Evolutionary conservation across 2,797 vertebrate species (phyloP).

Genomic region (Bradypodion pumilum): DNA sequence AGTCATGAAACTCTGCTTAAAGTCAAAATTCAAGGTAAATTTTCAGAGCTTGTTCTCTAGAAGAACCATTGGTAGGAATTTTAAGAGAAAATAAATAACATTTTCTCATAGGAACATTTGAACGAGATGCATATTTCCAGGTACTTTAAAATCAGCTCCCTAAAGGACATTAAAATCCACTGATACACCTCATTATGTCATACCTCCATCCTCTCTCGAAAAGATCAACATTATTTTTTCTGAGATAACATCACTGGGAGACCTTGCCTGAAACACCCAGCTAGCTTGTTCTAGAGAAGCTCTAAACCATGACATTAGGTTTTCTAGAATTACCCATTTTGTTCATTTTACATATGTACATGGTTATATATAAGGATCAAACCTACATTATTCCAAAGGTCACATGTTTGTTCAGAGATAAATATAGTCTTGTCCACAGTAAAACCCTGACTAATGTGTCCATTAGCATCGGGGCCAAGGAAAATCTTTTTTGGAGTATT

Average conservation of each 20-base stretch:
- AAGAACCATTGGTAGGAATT: not conserved
- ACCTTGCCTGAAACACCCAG: no score
- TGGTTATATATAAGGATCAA: not conserved
- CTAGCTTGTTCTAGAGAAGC: no score
- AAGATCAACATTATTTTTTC: no score
- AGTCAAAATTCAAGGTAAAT: not conserved
- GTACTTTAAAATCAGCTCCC: not conserved
- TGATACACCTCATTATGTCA: not conserved
- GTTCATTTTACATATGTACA: no score
- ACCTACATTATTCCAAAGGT: not conserved
- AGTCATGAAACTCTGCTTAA: no score
- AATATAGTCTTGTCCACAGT: not conserved
- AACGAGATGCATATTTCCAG: not conserved
- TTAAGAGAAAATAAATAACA: not conserved
- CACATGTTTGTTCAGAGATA: not conserved
- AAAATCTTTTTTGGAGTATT: not conserved
- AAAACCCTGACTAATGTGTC: rapidly evolving
- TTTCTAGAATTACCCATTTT: not conserved
- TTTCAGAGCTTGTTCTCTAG: not conserved
- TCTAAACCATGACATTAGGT: no score
- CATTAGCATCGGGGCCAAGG: not conserved
- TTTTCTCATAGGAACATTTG: not conserved
- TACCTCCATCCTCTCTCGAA: not conserved
- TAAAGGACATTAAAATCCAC: not conserved
- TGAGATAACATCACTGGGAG: no score